These are phyloP conservation scores for Drosophila nr. fundita DNA, from an alignment of 2,888 invertebrate genomes.

Conservation along the genomic window DNA sequence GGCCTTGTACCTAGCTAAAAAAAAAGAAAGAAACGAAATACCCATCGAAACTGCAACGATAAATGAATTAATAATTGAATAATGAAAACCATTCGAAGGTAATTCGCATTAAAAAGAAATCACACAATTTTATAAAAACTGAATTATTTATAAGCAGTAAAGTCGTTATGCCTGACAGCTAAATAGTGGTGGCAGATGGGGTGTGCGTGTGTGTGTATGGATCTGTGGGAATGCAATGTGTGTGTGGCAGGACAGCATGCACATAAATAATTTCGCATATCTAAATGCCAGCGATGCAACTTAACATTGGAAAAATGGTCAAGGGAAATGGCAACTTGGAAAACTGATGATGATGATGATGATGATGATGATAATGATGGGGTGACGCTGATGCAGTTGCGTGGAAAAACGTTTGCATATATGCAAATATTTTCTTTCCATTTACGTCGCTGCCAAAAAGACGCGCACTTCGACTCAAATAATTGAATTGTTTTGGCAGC, in stretches of 20 bases:
- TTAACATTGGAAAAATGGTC: slow-evolving; percentile 17
- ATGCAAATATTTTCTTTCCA: slow-evolving; percentile 71
- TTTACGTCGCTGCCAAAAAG: slow-evolving; percentile 40
- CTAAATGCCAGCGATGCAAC: slow-evolving; percentile 31
- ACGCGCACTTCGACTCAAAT: slow-evolving; percentile 27
- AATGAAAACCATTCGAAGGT: slow-evolving; percentile 44
- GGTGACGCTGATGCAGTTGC: slow-evolving; percentile 31
- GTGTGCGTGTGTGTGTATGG: not conserved
- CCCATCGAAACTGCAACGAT: slow-evolving; percentile 47
- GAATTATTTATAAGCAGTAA: slow-evolving; percentile 71
- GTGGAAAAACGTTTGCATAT: slow-evolving; percentile 21
- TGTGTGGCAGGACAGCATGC: slow-evolving; percentile 31
- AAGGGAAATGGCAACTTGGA: slow-evolving; percentile 20
- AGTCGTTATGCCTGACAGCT: slow-evolving; percentile 11
- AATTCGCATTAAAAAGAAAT: slow-evolving; percentile 54
- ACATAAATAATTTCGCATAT: slow-evolving; percentile 63
- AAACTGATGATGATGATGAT: slow-evolving; percentile 9
- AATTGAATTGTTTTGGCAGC: slow-evolving; percentile 80
- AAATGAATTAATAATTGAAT: slow-evolving; percentile 49
- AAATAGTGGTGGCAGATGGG: not conserved
- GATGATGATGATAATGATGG: slow-evolving; percentile 7
- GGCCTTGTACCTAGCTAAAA: slow-evolving; percentile 39
- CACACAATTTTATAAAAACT: slow-evolving; percentile 61
- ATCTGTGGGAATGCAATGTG: slow-evolving; percentile 4
- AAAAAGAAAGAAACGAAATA: not conserved